phyloP scores from a whole-genome alignment of 1,140 invertebrate species.

The Parapsyche elsis region DNA sequence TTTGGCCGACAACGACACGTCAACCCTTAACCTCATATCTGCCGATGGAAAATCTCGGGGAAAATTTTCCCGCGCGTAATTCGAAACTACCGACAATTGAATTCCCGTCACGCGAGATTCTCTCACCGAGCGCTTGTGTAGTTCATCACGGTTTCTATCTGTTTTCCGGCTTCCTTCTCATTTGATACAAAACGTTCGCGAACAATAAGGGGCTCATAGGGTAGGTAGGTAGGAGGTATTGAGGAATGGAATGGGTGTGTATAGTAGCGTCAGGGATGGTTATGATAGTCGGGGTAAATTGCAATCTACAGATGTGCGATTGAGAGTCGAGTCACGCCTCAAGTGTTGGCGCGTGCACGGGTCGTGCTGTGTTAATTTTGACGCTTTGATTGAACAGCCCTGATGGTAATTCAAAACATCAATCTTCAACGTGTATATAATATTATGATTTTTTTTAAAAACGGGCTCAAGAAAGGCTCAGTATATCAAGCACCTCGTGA shows the following conservation, averaged over 20 bases:
- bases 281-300: slow-evolving; percentile 19
- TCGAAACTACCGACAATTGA: background rate
- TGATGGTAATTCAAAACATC: background rate
- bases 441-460: too few relatives aligned
- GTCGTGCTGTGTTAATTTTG: slow-evolving; percentile 1
- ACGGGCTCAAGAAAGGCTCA: too few relatives aligned
- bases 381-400: background rate
- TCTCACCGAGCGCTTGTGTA: background rate
- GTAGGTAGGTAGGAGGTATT: too few relatives aligned
- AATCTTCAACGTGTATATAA: background rate
- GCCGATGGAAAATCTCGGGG: background rate
- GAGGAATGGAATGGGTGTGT: background rate
- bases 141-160: slow-evolving; percentile 22
- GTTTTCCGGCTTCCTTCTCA: slow-evolving; percentile 24
- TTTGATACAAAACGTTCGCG: background rate
- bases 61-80: background rate
- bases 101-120: slow-evolving; percentile 21
- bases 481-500: too few relatives aligned
- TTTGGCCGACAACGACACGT: background rate
- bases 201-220: background rate
- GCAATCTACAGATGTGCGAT: slow-evolving; percentile 2
- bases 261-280: background rate
- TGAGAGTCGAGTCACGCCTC: background rate
- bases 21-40: background rate
- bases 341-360: background rate